phyloP scores from a whole-genome alignment of 2,888 invertebrate genomes.

The Drosophila kokeensis region DNA sequence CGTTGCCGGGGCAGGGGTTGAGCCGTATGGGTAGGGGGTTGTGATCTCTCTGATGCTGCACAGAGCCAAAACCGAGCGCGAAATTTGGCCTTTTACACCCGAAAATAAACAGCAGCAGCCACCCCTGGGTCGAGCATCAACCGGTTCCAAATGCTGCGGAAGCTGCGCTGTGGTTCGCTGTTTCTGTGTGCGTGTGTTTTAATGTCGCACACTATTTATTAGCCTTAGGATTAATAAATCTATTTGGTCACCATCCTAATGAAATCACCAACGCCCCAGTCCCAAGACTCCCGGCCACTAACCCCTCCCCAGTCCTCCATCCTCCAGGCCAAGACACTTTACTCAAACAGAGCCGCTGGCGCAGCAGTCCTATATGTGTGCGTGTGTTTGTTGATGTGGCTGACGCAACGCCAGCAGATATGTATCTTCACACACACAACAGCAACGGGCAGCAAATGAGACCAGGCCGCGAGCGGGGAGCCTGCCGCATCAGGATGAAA shows the following conservation, averaged over 20 bases:
- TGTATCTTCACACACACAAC: conserved; percentile 61
- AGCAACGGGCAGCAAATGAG: conserved; percentile 59
- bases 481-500: background rate
- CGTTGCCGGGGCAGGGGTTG: background rate
- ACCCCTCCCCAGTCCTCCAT: background rate
- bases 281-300: conserved; percentile 11
- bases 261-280: conserved; percentile 68
- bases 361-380: conserved; percentile 38
- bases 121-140: conserved; percentile 48
- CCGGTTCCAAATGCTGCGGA: conserved; percentile 40
- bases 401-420: conserved; percentile 70
- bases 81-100: conserved; percentile 64
- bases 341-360: conserved; percentile 33
- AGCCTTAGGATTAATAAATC: conserved; percentile 84
- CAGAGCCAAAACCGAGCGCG: conserved; percentile 31
- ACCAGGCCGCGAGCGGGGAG: conserved; percentile 7
- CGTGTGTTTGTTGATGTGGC: conserved; percentile 61
- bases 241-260: conserved; percentile 84
- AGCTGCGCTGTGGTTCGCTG: conserved; percentile 59
- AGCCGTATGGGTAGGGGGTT: conserved; percentile 1
- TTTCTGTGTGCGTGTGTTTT: conserved; percentile 33
- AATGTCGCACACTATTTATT: conserved; percentile 83
- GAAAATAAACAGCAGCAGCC: conserved; percentile 50
- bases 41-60: conserved; percentile 58
- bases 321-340: conserved; percentile 1